Percentiles rank a stretch among this genome's conserved stretches.
Conservation (phyloP, 2,888 invertebrate genomes). For the Xylophagus ater region DNA sequence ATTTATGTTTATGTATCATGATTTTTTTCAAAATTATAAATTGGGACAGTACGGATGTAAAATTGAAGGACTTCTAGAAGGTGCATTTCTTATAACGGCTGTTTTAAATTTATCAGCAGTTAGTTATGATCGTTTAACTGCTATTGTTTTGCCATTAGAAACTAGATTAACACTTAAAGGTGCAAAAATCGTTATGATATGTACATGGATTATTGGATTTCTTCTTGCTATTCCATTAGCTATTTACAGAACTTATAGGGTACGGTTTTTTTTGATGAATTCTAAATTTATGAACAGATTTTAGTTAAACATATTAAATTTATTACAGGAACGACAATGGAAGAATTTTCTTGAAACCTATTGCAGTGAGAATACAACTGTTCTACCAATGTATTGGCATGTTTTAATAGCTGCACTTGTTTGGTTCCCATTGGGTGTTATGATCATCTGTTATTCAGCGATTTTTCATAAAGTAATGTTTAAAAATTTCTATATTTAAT, state of each 20-base stretch:
- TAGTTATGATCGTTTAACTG: constrained; percentile 72
- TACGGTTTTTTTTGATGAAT: constrained; percentile 25
- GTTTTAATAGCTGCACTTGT: constrained; percentile 62
- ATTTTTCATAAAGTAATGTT: constrained; percentile 59
- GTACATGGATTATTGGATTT: constrained; percentile 56
- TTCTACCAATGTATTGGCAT: constrained; percentile 66
- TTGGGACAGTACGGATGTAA: constrained; percentile 63
- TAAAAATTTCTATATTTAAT: constrained; percentile 7
- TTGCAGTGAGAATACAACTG: constrained; percentile 55
- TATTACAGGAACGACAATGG: constrained; percentile 57
- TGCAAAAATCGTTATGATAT: constrained; percentile 51
- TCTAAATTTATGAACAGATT: not conserved
- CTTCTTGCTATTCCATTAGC: constrained; percentile 54
- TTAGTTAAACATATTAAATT: not conserved
- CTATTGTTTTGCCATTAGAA: constrained; percentile 62
- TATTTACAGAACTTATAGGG: constrained; percentile 51
- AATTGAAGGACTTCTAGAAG: constrained; percentile 66
- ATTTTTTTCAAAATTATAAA: constrained; percentile 68
- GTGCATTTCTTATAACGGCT: constrained; percentile 59
- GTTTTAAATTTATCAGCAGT: constrained; percentile 67
- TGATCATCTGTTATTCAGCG: constrained; percentile 61
- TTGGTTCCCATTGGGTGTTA: constrained; percentile 63
- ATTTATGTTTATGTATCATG: constrained; percentile 61
- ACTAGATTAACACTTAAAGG: constrained; percentile 53
- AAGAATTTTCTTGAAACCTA: constrained; percentile 61